Conservation (phyloP, 2,888 invertebrate genomes). For the Drosophila macrospina region DNA sequence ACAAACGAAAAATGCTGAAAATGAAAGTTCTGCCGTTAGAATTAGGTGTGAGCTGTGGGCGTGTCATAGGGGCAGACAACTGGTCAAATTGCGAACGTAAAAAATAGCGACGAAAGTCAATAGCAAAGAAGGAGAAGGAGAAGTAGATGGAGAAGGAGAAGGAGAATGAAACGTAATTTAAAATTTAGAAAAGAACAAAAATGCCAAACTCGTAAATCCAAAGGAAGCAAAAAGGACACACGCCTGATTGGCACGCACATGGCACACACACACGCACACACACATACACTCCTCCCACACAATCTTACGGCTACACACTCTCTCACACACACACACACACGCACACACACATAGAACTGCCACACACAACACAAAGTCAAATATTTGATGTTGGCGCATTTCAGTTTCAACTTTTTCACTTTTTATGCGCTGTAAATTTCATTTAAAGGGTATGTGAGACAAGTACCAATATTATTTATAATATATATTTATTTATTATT, state of each 20-base stretch:
- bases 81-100: constrained; percentile 21
- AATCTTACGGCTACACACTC: constrained; percentile 10
- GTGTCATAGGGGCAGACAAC: constrained; percentile 24
- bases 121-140: constrained; percentile 42
- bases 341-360: neutral
- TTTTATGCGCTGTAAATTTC: constrained; percentile 11
- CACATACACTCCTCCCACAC: constrained; percentile 24
- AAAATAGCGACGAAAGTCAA: constrained; percentile 46
- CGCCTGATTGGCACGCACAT: constrained; percentile 79
- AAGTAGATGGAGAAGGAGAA: constrained; percentile 45
- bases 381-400: constrained; percentile 77
- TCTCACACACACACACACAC: constrained; percentile 21
- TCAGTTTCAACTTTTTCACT: constrained; percentile 68
- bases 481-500: too few species aligned
- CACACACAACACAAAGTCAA: constrained; percentile 68
- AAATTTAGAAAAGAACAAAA: constrained; percentile 71
- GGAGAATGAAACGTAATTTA: constrained; percentile 72
- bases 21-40: constrained; percentile 44
- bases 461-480: neutral
- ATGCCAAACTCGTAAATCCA: constrained; percentile 68
- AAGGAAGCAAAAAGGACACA: constrained; percentile 59
- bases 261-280: constrained; percentile 38
- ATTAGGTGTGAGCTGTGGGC: constrained; percentile 2
- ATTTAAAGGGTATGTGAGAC: neutral
- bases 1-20: constrained; percentile 40